phyloP scores from a whole-genome alignment of 2,113 vertebrate species.

The zebrafish (Danio rerio) region GRCz12tu NC_133192.1:32298001-32298500 shows the following conservation, averaged over 20 bases:
- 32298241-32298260: constrained; percentile 34
- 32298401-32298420: constrained; percentile 70
- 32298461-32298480: constrained; percentile 81
- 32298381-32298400: constrained; percentile 79
- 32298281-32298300: constrained; percentile 84
- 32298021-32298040: constrained; percentile 52
- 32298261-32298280: constrained; percentile 67
- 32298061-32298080: constrained; percentile 83
- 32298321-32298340: constrained; percentile 71
- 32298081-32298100: constrained; percentile 81
- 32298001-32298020: constrained; percentile 55
- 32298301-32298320: constrained; percentile 69
- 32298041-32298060: constrained; percentile 70
- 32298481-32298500: constrained; percentile 78
- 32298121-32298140: constrained; percentile 80
- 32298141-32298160: constrained; percentile 54
- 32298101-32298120: constrained; percentile 80
- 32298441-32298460: constrained; percentile 68
- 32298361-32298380: constrained; percentile 27
- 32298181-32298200: constrained; percentile 61
- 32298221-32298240: constrained; percentile 74
- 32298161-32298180: constrained; percentile 76
- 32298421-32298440: constrained; percentile 63
- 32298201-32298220: constrained; percentile 71
- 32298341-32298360: constrained; percentile 74